Evolutionary conservation across 2,888 invertebrate species (phyloP).

Genomic region (Rugalucina vietnamica): DNA sequence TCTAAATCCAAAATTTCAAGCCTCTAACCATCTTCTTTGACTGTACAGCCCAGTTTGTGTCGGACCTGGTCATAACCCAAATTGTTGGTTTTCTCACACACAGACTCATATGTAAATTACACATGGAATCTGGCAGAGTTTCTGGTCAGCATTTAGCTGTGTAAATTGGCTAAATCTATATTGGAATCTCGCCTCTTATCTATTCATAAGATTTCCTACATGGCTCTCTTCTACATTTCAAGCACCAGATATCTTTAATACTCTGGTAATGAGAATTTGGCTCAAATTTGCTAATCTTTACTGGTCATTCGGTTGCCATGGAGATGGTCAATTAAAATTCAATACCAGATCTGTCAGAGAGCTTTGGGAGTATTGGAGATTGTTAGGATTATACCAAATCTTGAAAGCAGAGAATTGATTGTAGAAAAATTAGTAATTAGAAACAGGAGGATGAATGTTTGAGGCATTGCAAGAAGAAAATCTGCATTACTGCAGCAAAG

Average conservation of each 20-base stretch:
- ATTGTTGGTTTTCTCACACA: no score
- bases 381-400: conserved; percentile 36
- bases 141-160: neutral
- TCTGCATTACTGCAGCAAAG: no score
- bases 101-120: conserved; percentile 12
- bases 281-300: conserved; percentile 62
- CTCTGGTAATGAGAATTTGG: conserved; percentile 52
- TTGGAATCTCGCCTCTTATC: conserved; percentile 2
- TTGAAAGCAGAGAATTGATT: conserved; percentile 51
- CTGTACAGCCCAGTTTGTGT: no score
- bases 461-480: no score
- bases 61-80: no score
- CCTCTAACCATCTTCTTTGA: no score
- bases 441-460: neutral
- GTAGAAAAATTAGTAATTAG: conserved; percentile 42
- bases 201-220: conserved; percentile 9
- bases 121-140: neutral
- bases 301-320: conserved; percentile 64
- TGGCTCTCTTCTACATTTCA: neutral
- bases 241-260: conserved; percentile 47
- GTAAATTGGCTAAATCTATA: conserved; percentile 13
- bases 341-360: conserved; percentile 59
- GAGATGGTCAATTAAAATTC: conserved; percentile 67
- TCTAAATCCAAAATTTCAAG: no score
- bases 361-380: conserved; percentile 18